Conservation (phyloP, 2,888 invertebrate species). For the Apodemia mormo region DNA sequence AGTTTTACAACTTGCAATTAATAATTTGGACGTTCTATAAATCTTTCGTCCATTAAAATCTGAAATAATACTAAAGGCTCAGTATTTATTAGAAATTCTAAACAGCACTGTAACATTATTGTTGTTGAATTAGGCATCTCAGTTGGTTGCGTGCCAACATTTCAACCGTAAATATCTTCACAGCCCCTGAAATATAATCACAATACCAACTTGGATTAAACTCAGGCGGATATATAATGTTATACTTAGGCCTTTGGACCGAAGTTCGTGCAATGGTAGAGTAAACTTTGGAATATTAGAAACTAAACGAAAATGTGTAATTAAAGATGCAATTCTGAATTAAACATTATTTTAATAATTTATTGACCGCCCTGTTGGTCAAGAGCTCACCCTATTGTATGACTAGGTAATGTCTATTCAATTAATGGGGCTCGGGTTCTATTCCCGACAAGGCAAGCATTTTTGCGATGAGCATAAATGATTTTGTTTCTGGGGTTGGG, state of each 20-base stretch:
- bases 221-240: background rate
- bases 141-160: constrained; percentile 17
- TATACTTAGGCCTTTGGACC: background rate
- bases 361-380: too few species aligned
- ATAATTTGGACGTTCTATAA: background rate
- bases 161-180: constrained; percentile 15
- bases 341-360: too few species aligned
- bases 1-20: background rate
- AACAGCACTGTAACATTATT: constrained; percentile 6
- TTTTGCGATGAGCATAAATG: too few species aligned
- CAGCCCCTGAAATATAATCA: constrained; percentile 9
- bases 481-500: too few species aligned
- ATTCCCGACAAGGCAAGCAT: too few species aligned
- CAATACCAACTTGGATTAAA: constrained; percentile 11
- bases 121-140: constrained; percentile 16
- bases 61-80: background rate
- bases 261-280: background rate
- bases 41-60: background rate
- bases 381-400: too few species aligned
- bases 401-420: too few species aligned
- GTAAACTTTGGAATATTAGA: too few species aligned
- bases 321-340: too few species aligned
- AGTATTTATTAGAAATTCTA: constrained; percentile 18
- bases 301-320: too few species aligned
- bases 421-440: too few species aligned